These are phyloP conservation scores for Lophotriccus pileatus DNA, from an alignment of 2,797 vertebrate genomes.

Conservation along the genomic window DNA sequence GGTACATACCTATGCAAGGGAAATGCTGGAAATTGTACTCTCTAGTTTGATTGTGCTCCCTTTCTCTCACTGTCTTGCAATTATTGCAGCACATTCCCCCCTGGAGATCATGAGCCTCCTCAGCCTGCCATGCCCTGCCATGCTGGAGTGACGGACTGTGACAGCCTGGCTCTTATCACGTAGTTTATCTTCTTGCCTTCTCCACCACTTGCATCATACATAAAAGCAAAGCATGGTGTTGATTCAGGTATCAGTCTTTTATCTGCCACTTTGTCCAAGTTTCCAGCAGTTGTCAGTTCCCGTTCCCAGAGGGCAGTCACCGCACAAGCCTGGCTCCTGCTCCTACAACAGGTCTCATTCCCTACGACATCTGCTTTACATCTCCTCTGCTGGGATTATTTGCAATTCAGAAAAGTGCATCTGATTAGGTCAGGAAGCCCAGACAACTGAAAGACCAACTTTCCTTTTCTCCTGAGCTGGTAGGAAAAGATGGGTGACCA, in stretches of 20 bases:
- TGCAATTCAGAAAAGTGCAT: background rate
- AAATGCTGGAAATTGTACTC: background rate
- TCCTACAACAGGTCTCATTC: background rate
- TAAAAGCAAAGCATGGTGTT: background rate
- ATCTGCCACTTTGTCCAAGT: background rate
- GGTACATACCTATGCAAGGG: background rate
- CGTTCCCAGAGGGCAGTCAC: background rate
- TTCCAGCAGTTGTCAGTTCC: background rate
- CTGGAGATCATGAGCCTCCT: background rate
- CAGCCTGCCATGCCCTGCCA: background rate
- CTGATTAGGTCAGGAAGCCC: background rate
- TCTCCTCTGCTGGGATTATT: background rate
- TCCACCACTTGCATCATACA: background rate
- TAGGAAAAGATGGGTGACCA: background rate
- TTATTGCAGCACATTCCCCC: background rate
- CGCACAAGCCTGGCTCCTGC: background rate
- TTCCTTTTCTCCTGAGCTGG: background rate
- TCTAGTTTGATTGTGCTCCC: background rate
- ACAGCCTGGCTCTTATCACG: background rate
- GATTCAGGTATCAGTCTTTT: background rate
- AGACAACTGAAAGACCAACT: background rate
- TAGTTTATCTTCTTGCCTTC: background rate
- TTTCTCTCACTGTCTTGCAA: background rate
- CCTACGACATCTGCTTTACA: background rate
- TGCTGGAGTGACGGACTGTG: background rate